Evolutionary conservation across 2,797 vertebrate species (phyloP), one percentile per base, ranked within the genome.

Genomic region (Typhlichthys eigenmanni): DNA sequence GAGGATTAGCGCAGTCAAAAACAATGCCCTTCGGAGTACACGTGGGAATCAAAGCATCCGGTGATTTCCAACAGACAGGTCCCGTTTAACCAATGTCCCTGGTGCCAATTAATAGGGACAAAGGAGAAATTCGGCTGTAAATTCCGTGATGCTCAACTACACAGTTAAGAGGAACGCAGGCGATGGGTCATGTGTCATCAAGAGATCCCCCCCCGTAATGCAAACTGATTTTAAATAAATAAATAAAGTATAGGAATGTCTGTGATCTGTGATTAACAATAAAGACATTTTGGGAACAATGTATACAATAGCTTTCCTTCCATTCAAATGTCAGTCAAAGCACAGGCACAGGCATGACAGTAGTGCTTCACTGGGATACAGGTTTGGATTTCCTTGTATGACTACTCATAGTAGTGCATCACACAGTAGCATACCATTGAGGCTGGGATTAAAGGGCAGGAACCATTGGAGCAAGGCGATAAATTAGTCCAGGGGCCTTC

Each of bases 1-100:
- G 46, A 60, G 76, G 74, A 84, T 86, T 86, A 78, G 70, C 66
- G 74, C 48, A 46, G 73, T 82, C 76, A 76, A 71, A 69, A 81
- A 87, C 79, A 89, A 85, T 76, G 68, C 55, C 50, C 29, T 46
- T 45, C 71, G 76, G 69, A 85, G 85, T 86, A 85, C 77, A 76
- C 60, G 64, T 54, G 77, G 72, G 80, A 76, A 82, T 79, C 72
- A 84, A 77, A 77, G 73, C 71, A 76, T 64, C 71, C 69, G n/a
- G 66, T 60, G 58, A 66, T 61, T 69, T 68, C 77, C 38, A 46
- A 34, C 56, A 29, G 77, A 81, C 69, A 58, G 38, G 73, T 75
- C 71, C 70, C 61, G 1, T 79, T 64, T 72, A 56, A 29, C 34
- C 76, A 77, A 72, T 71, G 76, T 48, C 56, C 73, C 68, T 62